Conservation (phyloP, 2,888 invertebrate species). For the Sesia bembeciformis region DNA sequence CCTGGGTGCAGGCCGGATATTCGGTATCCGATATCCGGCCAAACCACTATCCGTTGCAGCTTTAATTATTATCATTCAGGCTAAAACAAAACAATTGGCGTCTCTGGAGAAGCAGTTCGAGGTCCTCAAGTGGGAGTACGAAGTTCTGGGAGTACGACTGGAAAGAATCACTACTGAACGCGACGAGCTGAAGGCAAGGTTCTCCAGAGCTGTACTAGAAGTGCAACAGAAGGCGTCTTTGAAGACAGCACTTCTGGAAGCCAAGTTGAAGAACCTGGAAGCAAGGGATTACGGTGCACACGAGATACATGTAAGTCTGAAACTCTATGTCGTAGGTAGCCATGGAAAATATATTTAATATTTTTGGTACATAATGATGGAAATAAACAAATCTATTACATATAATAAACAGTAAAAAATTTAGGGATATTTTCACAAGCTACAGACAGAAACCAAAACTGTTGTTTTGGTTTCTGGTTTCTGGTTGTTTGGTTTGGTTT, state of each 20-base stretch:
- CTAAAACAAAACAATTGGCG: constrained; percentile 70
- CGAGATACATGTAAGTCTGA: constrained; percentile 70
- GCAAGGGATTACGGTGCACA: constrained; percentile 76
- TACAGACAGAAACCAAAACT: too few species aligned
- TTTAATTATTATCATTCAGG: constrained; percentile 29
- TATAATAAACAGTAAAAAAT: too few species aligned
- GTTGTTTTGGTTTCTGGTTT: too few species aligned
- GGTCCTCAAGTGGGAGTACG: constrained; percentile 77
- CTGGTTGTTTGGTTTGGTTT: too few species aligned
- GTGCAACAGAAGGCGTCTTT: constrained; percentile 90
- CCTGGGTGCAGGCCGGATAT: too few species aligned
- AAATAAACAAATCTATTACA: too few species aligned
- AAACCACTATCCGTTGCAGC: neutral
- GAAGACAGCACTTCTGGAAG: constrained; percentile 88
- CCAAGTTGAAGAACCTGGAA: constrained; percentile 79
- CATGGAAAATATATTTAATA: too few species aligned
- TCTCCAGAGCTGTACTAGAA: constrained; percentile 88
- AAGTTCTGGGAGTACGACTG: constrained; percentile 83
- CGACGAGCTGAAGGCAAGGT: constrained; percentile 83
- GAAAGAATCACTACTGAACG: constrained; percentile 84
- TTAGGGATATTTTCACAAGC: too few species aligned
- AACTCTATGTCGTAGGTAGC: too few species aligned
- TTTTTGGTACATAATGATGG: too few species aligned
- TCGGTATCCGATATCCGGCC: too few species aligned
- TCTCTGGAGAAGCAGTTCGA: constrained; percentile 73